Base-by-base conservation (phyloP, 2,113 vertebrate genomes). In the Microtus ochrogaster region DNA sequence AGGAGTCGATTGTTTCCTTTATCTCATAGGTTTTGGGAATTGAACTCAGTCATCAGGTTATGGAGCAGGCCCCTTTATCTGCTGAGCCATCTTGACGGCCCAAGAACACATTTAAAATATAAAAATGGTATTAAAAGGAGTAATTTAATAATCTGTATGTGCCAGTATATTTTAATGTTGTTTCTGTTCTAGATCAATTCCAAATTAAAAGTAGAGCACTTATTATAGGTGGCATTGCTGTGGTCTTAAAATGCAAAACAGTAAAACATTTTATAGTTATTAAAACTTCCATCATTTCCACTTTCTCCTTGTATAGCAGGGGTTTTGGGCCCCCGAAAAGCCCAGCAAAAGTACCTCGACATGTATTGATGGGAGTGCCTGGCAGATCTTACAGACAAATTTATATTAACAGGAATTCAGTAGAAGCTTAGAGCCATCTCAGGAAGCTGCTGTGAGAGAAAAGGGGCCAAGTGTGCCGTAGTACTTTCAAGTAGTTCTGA, bases 31-130 rank as follows among this genome's bases (percentile, higher is more conserved):
- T 22, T 68, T 66, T 12, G 68, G 84, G 30, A 44, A 49, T 36
- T 36, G 65, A 86, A 68, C 84, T 36, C 10, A 52, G 30, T 36
- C 65, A 36, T 66, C 41, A 44, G 61, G 83, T 41, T 66, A 21
- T 61, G 26, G 33, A 63, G 9, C 39, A 85, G 82, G 16, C 39
- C 30, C 24, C 24, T 84, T 84, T 84, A 28, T 26, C 39, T 66
- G 16, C 41, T 84, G 82, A 84, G 58, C 7, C 3, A 22, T 41
- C 83, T 85, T 41, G 26, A 30, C 3, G 24, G 83, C 61, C 63
- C 61, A 85, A 66, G 63, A 84, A 47, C 39, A 41, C 22, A 73
- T 79, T 90, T 96, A 74, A 96, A 88, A 85, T 92, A 16, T 58
- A 82, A 86, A 89, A 68, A 24, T 68, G 44, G 28, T 93, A 1